Evolutionary conservation across 2,113 vertebrate genomes (phyloP).

Genomic region (Dromiciops gliroides): DNA sequence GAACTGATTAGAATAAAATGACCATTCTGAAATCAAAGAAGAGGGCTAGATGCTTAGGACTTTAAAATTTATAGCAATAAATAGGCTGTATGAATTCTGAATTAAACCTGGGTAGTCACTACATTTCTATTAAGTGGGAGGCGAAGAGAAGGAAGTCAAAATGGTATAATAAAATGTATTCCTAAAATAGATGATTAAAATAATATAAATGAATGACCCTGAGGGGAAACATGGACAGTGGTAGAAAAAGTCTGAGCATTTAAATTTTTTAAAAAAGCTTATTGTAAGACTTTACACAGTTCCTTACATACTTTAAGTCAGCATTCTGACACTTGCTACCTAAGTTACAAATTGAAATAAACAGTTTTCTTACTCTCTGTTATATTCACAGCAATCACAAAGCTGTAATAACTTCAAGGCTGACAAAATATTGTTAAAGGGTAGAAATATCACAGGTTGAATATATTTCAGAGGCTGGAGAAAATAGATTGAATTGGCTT

Average conservation of each 20-base stretch:
- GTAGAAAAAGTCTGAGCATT: constrained; percentile 19
- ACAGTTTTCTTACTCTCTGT: constrained; percentile 49
- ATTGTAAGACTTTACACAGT: constrained; percentile 5
- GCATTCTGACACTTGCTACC: constrained; percentile 30
- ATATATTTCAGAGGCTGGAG: constrained; percentile 57
- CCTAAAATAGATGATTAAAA: constrained; percentile 33
- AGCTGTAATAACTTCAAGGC: constrained; percentile 49
- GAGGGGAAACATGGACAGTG: constrained; percentile 1
- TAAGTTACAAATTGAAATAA: constrained; percentile 55
- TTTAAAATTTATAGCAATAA: constrained; percentile 42
- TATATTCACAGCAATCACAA: constrained; percentile 45
- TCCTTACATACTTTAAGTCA: constrained; percentile 42
- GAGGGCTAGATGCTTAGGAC: constrained; percentile 13
- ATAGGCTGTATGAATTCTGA: constrained; percentile 30
- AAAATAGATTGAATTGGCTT: constrained; percentile 60
- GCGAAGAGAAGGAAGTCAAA: constrained; percentile 43
- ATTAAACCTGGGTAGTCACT: constrained; percentile 37
- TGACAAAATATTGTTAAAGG: constrained; percentile 55
- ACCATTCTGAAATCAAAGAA: constrained; percentile 53
- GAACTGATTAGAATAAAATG: constrained; percentile 48
- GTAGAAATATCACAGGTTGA: constrained; percentile 47
- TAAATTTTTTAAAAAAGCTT: constrained; percentile 19
- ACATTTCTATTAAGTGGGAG: constrained; percentile 49
- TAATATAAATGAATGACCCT: constrained; percentile 34
- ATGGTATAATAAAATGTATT: constrained; percentile 38